Conservation (phyloP, 2,888 invertebrate species). For the Mesorhabditis belari region DNA sequence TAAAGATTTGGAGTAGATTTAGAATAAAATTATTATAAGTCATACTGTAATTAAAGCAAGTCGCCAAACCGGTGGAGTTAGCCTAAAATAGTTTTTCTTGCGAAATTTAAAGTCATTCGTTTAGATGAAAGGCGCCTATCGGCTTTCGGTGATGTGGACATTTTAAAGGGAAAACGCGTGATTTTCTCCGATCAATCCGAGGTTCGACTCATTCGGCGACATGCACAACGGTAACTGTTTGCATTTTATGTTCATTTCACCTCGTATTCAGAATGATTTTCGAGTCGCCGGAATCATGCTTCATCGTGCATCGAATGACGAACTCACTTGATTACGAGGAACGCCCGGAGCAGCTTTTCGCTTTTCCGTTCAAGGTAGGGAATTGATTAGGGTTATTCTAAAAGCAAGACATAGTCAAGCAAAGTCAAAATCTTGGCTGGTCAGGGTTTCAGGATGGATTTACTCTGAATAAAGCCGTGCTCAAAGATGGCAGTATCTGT, state of each 20-base stretch:
- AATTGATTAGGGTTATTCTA: not conserved
- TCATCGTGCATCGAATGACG: slow-evolving; percentile 42
- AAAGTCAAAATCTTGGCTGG: too few relatives aligned
- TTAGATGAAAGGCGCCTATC: slow-evolving; percentile 19
- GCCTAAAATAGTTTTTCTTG: slow-evolving; percentile 1
- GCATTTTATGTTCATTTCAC: not conserved
- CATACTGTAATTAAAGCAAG: slow-evolving; percentile 1
- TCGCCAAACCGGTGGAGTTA: slow-evolving; percentile 5
- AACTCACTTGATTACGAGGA: slow-evolving; percentile 42
- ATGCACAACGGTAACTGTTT: slow-evolving; percentile 35
- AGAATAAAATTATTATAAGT: not conserved
- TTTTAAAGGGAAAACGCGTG: slow-evolving; percentile 15
- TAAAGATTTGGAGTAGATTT: slow-evolving; percentile 1
- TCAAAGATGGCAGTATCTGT: too few relatives aligned
- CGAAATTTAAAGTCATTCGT: slow-evolving; percentile 2
- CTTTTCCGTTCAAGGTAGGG: slow-evolving; percentile 20
- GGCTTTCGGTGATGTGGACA: slow-evolving; percentile 12
- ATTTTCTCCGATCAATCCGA: slow-evolving; percentile 22
- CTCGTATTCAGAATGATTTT: slow-evolving; percentile 31
- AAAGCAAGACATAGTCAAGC: not conserved
- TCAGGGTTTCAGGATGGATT: too few relatives aligned
- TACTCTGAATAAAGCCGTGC: too few relatives aligned
- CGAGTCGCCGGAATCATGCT: slow-evolving; percentile 32
- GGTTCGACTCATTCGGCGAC: slow-evolving; percentile 39
- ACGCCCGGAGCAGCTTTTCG: slow-evolving; percentile 29